Evolutionary conservation across 2,113 vertebrate genomes (phyloP).

Genomic region (Neotragus moschatus): DNA sequence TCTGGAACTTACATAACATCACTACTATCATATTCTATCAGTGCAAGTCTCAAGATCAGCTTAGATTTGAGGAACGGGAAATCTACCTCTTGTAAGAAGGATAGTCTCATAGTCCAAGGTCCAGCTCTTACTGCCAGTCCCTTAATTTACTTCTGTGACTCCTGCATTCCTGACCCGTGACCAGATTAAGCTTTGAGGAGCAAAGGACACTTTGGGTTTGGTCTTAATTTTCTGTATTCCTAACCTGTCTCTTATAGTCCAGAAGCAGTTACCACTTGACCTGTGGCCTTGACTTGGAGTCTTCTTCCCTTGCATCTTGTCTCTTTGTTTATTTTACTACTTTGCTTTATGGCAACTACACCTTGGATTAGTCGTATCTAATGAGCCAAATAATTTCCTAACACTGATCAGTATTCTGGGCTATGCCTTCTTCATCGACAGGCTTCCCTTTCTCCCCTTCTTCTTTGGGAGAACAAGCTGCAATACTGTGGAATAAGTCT

Average conservation of each 20-base stretch:
- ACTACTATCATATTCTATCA: neutral
- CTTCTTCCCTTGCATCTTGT: neutral
- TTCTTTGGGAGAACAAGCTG: neutral
- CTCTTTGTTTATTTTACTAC: neutral
- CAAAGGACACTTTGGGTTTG: neutral
- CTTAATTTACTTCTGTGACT: neutral
- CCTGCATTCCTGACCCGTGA: neutral
- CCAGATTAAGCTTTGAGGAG: neutral
- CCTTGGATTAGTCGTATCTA: neutral
- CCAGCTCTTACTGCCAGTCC: neutral
- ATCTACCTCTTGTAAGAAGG: neutral
- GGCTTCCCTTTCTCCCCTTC: neutral
- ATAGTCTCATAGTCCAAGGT: neutral
- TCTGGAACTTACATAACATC: neutral
- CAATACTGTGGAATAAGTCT: neutral
- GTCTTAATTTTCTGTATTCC: neutral
- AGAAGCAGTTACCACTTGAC: neutral
- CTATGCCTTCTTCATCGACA: neutral
- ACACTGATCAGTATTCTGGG: neutral
- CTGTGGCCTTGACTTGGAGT: neutral
- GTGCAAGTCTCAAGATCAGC: neutral
- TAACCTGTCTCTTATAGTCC: neutral
- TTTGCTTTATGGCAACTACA: neutral
- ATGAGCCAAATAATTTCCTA: slow-evolving; percentile 6
- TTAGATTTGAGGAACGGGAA: neutral